Conservation (phyloP, 2,113 vertebrate genomes). For the Microtus ochrogaster region DNA sequence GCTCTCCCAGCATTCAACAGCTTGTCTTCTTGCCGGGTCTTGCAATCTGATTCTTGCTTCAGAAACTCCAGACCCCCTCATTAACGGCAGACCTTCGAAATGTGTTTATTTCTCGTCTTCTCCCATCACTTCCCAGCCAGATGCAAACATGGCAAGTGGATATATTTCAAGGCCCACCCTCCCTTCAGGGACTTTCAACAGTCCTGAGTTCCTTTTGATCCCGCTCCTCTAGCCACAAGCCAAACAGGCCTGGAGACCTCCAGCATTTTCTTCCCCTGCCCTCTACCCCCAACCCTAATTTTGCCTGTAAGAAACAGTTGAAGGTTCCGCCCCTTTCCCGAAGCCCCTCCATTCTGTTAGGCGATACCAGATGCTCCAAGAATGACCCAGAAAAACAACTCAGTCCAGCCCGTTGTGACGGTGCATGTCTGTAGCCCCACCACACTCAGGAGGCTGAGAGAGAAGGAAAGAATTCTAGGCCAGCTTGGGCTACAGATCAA, state of each 20-base stretch:
- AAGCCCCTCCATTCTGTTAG: neutral
- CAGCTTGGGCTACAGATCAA: neutral
- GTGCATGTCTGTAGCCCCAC: neutral
- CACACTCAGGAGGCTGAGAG: neutral
- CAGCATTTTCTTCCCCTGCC: neutral
- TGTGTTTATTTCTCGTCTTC: neutral
- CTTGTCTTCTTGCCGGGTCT: neutral
- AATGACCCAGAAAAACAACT: neutral
- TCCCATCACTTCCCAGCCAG: neutral
- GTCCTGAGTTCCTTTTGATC: neutral
- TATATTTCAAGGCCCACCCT: neutral
- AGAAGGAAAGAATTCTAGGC: neutral
- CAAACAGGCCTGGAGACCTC: neutral
- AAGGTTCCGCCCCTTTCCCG: neutral
- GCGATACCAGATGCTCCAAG: neutral
- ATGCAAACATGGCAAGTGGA: neutral
- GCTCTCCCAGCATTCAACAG: neutral
- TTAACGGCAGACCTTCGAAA: neutral
- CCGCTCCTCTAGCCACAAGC: neutral
- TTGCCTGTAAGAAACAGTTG: neutral
- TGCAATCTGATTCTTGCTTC: neutral
- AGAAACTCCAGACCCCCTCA: conserved; percentile 17
- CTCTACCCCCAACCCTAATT: neutral
- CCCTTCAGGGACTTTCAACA: neutral
- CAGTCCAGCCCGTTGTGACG: neutral